Conservation (phyloP, 2,113 vertebrate genomes). For the Mobula hypostoma region DNA sequence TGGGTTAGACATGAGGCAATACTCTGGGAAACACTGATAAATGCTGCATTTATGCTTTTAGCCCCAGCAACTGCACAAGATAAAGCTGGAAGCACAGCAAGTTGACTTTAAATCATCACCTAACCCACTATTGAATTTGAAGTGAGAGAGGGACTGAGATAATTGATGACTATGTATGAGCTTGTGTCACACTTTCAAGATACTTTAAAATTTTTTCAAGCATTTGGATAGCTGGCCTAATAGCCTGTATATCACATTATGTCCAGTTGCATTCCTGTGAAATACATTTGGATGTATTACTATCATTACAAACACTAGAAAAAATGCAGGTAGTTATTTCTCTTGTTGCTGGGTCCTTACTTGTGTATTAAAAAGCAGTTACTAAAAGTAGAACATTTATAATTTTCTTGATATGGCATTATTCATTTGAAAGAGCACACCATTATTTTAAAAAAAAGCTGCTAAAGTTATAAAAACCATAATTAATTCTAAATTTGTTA, state of each 20-base stretch:
- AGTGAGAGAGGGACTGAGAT: neutral
- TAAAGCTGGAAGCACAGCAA: neutral
- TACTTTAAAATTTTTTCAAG: neutral
- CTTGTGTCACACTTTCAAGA: neutral
- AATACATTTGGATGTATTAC: too few species aligned
- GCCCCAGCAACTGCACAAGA: neutral
- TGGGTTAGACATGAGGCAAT: neutral
- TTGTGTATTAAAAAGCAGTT: neutral
- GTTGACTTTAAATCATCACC: neutral
- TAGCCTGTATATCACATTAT: neutral
- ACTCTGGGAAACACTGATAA: neutral
- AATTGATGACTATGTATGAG: neutral
- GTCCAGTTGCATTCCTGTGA: neutral
- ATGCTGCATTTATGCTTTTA: neutral
- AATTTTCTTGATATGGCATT: neutral
- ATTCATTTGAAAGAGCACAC: neutral
- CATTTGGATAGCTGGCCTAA: neutral
- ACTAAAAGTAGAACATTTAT: neutral
- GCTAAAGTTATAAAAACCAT: neutral
- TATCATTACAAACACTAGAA: too few species aligned
- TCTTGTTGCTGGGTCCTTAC: too few species aligned
- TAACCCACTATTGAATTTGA: too few species aligned
- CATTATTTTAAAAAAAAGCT: neutral
- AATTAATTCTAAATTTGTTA: neutral
- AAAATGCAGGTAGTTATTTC: too few species aligned